Evolutionary conservation across 1,140 invertebrate genomes (phyloP).

Genomic region (Monochamus saltuarius): DNA sequence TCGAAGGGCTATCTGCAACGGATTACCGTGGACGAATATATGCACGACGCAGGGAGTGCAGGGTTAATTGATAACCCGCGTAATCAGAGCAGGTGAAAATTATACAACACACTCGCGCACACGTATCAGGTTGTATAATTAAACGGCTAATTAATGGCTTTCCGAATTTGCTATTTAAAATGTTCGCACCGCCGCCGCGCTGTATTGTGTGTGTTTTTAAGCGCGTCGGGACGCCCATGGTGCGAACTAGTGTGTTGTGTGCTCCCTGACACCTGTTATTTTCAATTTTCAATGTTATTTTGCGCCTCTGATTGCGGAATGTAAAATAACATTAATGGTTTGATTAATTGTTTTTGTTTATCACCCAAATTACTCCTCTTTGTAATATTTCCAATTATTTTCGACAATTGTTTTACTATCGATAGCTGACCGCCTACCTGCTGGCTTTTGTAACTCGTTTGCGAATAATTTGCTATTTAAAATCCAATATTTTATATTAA

Average conservation of each 20-base stretch:
- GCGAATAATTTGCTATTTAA: slow-evolving; percentile 9
- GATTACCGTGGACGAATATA: not conserved
- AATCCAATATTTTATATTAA: slow-evolving; percentile 5
- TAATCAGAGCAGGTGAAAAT: slow-evolving; percentile 35
- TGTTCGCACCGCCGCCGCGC: slow-evolving; percentile 21
- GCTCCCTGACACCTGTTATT: slow-evolving; percentile 43
- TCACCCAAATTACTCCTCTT: slow-evolving; percentile 42
- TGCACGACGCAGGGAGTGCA: slow-evolving; percentile 2
- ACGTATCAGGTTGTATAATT: slow-evolving; percentile 37
- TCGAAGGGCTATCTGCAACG: no score
- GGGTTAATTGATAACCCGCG: slow-evolving; percentile 9
- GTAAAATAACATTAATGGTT: slow-evolving; percentile 41
- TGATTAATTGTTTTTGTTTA: slow-evolving; percentile 48
- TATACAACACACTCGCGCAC: slow-evolving; percentile 28
- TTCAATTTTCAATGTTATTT: slow-evolving; percentile 44
- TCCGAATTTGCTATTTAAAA: slow-evolving; percentile 39
- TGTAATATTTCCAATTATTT: slow-evolving; percentile 44
- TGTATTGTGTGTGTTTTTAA: slow-evolving; percentile 30
- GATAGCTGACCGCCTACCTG: not conserved
- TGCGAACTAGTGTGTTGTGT: slow-evolving; percentile 28
- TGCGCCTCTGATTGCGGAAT: slow-evolving; percentile 34
- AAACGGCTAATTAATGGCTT: slow-evolving; percentile 43
- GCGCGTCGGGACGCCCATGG: slow-evolving; percentile 33
- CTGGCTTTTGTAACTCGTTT: slow-evolving; percentile 11
- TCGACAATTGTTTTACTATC: slow-evolving; percentile 33